Evolutionary conservation across 37 sponge, comb jelly and placozoan species (phyloP).

Genomic region (Halisarca cf. caerulea): DNA sequence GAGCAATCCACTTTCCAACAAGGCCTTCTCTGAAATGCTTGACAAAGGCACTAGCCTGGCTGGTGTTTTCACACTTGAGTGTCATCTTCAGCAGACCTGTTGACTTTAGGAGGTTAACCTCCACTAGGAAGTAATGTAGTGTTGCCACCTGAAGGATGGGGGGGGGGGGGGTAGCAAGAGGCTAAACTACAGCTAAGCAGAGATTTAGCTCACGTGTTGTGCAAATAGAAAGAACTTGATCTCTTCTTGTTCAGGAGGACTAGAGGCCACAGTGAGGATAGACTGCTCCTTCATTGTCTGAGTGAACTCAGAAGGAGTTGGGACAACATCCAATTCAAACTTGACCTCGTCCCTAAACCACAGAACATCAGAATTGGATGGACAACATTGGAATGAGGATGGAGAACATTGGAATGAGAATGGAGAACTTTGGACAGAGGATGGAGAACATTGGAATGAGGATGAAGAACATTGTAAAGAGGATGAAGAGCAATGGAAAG

Average conservation of each 20-base stretch:
- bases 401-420: too few species aligned
- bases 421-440: not conserved
- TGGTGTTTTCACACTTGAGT: slow-evolving; percentile 70
- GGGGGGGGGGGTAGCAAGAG: not conserved
- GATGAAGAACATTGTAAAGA: too few species aligned
- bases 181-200: not conserved
- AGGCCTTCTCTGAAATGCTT: slow-evolving; percentile 70
- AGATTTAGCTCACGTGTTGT: slow-evolving; percentile 68
- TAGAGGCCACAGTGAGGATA: slow-evolving; percentile 88
- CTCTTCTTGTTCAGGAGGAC: slow-evolving; percentile 64
- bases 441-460: too few species aligned
- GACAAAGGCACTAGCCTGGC: slow-evolving; percentile 43
- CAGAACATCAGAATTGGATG: too few species aligned
- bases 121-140: slow-evolving; percentile 62
- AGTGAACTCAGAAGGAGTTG: slow-evolving; percentile 77
- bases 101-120: slow-evolving; percentile 45
- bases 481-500: too few species aligned
- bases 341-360: slow-evolving; percentile 53
- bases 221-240: slow-evolving; percentile 88
- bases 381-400: not conserved
- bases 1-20: slow-evolving; percentile 55
- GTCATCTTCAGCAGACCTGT: slow-evolving; percentile 41
- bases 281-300: slow-evolving; percentile 43
- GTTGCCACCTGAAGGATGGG: slow-evolving; percentile 60
- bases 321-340: slow-evolving; percentile 59